Conservation (phyloP, 1,140 invertebrate species). For the Drosophila parabipectinata region DNA sequence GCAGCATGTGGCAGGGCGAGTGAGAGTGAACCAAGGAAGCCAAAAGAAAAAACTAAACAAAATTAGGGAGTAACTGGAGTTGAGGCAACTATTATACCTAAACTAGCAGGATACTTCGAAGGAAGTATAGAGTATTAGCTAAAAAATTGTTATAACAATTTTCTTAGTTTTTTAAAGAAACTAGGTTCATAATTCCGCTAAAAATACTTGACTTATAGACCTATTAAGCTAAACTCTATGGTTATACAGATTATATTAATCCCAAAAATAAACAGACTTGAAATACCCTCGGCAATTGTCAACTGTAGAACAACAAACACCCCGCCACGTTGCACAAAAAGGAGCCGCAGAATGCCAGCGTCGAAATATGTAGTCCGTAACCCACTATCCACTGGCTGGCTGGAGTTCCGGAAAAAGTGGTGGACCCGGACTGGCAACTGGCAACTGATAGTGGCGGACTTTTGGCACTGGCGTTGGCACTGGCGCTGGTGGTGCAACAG, state of each 20-base stretch:
- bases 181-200: too few species aligned
- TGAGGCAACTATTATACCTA: conserved; percentile 27
- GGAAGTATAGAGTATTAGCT: too few species aligned
- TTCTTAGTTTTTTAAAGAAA: too few species aligned
- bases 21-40: neutral
- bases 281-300: conserved; percentile 28
- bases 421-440: neutral
- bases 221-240: neutral
- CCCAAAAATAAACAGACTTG: neutral
- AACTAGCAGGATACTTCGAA: too few species aligned
- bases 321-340: conserved; percentile 36
- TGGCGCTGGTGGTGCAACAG: conserved; percentile 73
- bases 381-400: conserved; percentile 2
- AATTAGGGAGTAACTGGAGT: conserved; percentile 24
- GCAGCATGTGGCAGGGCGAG: conserved; percentile 66
- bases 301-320: conserved; percentile 6
- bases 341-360: conserved; percentile 28
- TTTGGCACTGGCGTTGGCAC: conserved; percentile 13
- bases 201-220: neutral
- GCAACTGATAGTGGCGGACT: conserved; percentile 44
- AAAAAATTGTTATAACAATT: too few species aligned
- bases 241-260: neutral
- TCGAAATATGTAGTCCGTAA: conserved; percentile 46
- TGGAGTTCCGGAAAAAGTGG: conserved; percentile 4
- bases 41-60: conserved; percentile 45